Evolutionary conservation across 1,140 invertebrate genomes (phyloP).

Genomic region (Latrodectus geometricus): DNA sequence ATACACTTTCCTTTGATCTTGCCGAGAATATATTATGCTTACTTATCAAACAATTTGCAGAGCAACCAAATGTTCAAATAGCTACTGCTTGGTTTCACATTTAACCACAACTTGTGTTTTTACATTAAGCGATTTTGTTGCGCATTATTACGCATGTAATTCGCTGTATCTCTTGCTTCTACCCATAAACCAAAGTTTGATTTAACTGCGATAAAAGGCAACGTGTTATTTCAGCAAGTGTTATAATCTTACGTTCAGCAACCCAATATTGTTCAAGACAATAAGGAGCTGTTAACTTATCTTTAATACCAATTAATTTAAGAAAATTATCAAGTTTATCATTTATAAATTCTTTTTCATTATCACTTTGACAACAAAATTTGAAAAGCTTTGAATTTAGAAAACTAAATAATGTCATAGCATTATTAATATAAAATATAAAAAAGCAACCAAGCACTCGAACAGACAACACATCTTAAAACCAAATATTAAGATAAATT

Average conservation of each 20-base stretch:
- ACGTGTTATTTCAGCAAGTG: slow-evolving; percentile 68
- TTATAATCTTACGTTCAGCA: slow-evolving; percentile 70
- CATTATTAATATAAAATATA: no score
- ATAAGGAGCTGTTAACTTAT: slow-evolving; percentile 66
- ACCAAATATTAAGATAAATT: no score
- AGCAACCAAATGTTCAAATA: slow-evolving; percentile 34
- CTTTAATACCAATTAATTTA: slow-evolving; percentile 6
- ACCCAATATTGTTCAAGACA: slow-evolving; percentile 72
- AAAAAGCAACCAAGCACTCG: no score
- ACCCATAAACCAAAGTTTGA: background rate
- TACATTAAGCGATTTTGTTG: slow-evolving; percentile 58
- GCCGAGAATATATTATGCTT: slow-evolving; percentile 16
- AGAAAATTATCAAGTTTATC: background rate
- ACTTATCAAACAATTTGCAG: slow-evolving; percentile 7
- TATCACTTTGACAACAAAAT: no score
- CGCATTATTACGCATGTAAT: slow-evolving; percentile 27
- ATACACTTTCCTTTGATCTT: background rate
- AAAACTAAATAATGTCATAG: no score
- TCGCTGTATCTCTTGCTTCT: slow-evolving; percentile 6
- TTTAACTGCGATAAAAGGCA: slow-evolving; percentile 65
- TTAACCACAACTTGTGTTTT: slow-evolving; percentile 49
- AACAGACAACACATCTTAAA: no score
- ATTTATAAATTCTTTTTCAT: background rate
- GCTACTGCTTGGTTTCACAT: background rate
- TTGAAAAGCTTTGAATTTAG: no score